Percentiles rank a stretch among this genome's conserved stretches.
These are phyloP conservation scores for Diarsia rubi DNA, from an alignment of 2,888 invertebrate species.

Conservation along the genomic window DNA sequence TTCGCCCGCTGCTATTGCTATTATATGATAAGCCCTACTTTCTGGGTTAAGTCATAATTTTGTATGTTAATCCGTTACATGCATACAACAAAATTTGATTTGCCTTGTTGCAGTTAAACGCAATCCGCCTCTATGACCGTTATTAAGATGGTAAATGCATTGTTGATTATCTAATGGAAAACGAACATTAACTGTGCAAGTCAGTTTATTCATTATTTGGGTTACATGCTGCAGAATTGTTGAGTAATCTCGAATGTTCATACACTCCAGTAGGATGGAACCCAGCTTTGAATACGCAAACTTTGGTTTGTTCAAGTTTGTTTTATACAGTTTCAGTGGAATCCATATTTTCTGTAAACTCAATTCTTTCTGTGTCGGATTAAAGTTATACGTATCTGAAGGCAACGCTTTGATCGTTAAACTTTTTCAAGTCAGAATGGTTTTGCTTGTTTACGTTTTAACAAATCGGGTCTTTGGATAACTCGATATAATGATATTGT, in stretches of 20 bases:
- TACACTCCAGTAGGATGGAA: slow-evolving; percentile 11
- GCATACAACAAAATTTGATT: slow-evolving; percentile 41
- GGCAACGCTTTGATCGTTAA: slow-evolving; percentile 39
- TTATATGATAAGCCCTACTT: slow-evolving; percentile 49
- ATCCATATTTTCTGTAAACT: slow-evolving; percentile 38
- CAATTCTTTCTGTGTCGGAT: slow-evolving; percentile 29
- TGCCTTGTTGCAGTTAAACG: slow-evolving; percentile 33
- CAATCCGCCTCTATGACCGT: slow-evolving; percentile 6
- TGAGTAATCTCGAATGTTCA: slow-evolving; percentile 20
- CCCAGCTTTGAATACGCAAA: slow-evolving; percentile 13
- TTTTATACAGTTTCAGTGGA: slow-evolving; percentile 25
- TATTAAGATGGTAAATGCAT: slow-evolving; percentile 19
- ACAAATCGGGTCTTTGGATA: background rate
- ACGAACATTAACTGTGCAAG: slow-evolving; percentile 1
- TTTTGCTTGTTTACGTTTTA: slow-evolving; percentile 14
- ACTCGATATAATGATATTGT: background rate
- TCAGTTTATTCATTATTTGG: slow-evolving; percentile 13
- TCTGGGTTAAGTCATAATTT: slow-evolving; percentile 59
- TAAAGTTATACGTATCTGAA: slow-evolving; percentile 17
- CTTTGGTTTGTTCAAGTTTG: slow-evolving; percentile 31
- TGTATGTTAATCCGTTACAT: slow-evolving; percentile 48
- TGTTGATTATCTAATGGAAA: slow-evolving; percentile 27
- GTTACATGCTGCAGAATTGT: slow-evolving; percentile 16
- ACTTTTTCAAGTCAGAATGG: slow-evolving; percentile 29
- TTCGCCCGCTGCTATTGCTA: slow-evolving; percentile 35